Base-by-base conservation (phyloP, 2,797 vertebrate genomes). In the Sphenodon punctatus region DNA sequence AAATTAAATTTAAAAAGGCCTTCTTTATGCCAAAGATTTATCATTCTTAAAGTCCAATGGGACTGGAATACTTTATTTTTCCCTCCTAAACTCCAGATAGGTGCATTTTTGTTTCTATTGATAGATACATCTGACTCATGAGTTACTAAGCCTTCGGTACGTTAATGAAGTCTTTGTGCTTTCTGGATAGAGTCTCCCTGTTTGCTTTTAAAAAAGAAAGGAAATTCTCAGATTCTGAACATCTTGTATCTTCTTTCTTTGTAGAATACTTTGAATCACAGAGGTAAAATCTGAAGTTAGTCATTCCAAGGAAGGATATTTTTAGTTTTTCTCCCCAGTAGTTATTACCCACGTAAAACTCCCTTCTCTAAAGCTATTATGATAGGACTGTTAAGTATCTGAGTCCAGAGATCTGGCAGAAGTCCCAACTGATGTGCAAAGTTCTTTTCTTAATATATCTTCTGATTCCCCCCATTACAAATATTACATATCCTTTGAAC, bases 1-100 rank as follows among this genome's bases (percentile, higher is more conserved):
- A 92, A 93, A 92, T 92, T 90, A 85, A 92, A 92, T 93, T 91
- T 89, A 7, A 87, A 90, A 89, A 85, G 78, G 23, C 36, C 46
- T 90, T 90, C 68, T 23, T 88, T 88, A 43, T 84, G 66, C 59
- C 75, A 82, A 89, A 89, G 84, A 92, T 94, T 91, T 87, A 87
- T 93, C 84, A 87, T 88, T 93, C 88, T 84, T 85, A 89, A 85
- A 79, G 34, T 70, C 67, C 84, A 78, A 17, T 91, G 83, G 63
- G 84, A 3, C 17, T 38, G 72, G 30, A 89, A 66, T 58, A 48
- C 17, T 53, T 69, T 74, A 68, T 41, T 63, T 65, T 73, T 17
- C 16, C 4, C 45, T 82, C 80, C 61, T 63, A 42, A 49, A 86
- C 45, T 84, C 66, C 32, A 49, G 61, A 82, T 60, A 84, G 72